Evolutionary conservation across 2,888 invertebrate genomes (phyloP).

Genomic region (Busseola fusca): DNA sequence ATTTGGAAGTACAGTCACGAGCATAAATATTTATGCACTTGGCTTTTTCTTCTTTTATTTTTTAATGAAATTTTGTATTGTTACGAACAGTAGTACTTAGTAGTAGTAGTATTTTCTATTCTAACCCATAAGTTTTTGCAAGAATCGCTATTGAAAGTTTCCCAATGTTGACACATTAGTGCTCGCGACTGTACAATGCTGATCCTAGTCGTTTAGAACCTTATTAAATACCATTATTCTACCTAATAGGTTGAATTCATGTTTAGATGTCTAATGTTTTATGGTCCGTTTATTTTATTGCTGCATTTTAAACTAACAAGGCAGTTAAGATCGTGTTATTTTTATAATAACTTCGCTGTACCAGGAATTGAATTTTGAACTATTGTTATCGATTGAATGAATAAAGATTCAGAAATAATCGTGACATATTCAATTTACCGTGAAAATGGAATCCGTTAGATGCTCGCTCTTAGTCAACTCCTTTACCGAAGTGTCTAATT

Average conservation of each 20-base stretch:
- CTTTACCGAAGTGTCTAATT: background rate
- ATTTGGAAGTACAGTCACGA: conserved; percentile 2
- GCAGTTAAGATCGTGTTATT: conserved; percentile 15
- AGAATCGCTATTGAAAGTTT: too few relatives aligned
- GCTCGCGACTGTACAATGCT: background rate
- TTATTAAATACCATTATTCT: background rate
- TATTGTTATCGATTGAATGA: conserved; percentile 22
- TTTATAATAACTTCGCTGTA: conserved; percentile 4
- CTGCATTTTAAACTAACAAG: background rate
- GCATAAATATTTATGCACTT: too few relatives aligned
- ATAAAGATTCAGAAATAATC: conserved; percentile 19
- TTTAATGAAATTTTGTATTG: too few relatives aligned
- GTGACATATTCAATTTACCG: conserved; percentile 26
- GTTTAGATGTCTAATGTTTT: background rate
- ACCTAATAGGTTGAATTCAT: background rate
- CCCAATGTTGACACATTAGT: too few relatives aligned
- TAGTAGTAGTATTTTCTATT: too few relatives aligned
- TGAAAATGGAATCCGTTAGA: conserved; percentile 23
- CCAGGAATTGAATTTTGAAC: conserved; percentile 31
- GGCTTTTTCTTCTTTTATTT: too few relatives aligned
- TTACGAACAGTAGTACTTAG: too few relatives aligned
- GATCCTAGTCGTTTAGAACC: background rate
- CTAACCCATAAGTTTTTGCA: too few relatives aligned
- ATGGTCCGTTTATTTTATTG: background rate
- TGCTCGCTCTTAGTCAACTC: background rate